Percentiles rank a stretch among this genome's conserved stretches.
phyloP scores from a whole-genome alignment of 2,797 vertebrate genomes.

The Argya squamiceps region DNA sequence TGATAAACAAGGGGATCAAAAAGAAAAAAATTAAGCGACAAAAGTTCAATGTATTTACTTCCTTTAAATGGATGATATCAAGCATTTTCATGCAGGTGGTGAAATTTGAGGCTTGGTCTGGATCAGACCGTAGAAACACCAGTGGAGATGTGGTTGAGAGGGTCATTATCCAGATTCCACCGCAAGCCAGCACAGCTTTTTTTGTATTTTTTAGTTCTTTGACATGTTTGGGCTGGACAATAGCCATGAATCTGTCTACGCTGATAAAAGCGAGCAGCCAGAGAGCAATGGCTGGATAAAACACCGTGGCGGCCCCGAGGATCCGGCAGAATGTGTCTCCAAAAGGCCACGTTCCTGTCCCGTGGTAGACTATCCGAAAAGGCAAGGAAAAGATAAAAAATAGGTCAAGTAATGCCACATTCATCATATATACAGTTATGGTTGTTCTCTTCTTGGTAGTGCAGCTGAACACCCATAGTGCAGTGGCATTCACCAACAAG shows the following conservation, averaged over 20 bases:
- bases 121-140: slow-evolving; percentile 82
- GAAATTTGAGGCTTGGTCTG: slow-evolving; percentile 81
- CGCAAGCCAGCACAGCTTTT: slow-evolving; percentile 85
- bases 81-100: slow-evolving; percentile 91
- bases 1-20: slow-evolving; percentile 88
- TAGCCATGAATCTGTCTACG: slow-evolving; percentile 93
- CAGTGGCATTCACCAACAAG: slow-evolving; percentile 87
- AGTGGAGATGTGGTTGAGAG: slow-evolving; percentile 83
- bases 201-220: slow-evolving; percentile 91
- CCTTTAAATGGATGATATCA: slow-evolving; percentile 87
- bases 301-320: slow-evolving; percentile 84
- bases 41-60: slow-evolving; percentile 83
- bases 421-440: slow-evolving; percentile 95
- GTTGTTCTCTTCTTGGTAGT: slow-evolving; percentile 95
- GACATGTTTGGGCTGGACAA: slow-evolving; percentile 90
- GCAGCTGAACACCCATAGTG: slow-evolving; percentile 95
- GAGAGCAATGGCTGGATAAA: slow-evolving; percentile 94
- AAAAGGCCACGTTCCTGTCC: slow-evolving; percentile 86
- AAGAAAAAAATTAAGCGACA: slow-evolving; percentile 90
- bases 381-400: slow-evolving; percentile 88
- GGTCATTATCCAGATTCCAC: slow-evolving; percentile 90
- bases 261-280: slow-evolving; percentile 96
- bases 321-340: slow-evolving; percentile 88
- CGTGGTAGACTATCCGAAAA: slow-evolving; percentile 88
- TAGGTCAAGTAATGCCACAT: slow-evolving; percentile 91